Base-by-base conservation (phyloP, 2,113 vertebrate genomes). In the Brachypteracias leptosomus region DNA sequence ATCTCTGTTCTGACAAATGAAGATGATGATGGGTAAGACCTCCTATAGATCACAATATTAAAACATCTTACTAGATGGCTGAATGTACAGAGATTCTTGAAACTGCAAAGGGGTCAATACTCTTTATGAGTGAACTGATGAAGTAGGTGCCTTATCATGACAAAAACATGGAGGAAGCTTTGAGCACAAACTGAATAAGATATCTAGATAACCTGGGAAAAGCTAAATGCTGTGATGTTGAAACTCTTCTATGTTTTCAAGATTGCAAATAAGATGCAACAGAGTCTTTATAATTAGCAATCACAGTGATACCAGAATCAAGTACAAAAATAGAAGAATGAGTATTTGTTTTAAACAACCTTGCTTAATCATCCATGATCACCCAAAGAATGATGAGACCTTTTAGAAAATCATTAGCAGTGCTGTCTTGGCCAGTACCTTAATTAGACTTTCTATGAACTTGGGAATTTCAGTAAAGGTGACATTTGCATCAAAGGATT, bases 331-430 rank as follows among this genome's bases (percentile, higher is more conserved):
- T 46, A 84, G 63, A 90, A 88, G 79, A 93, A 95, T 61, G 16
- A 63, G 85, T 95, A 90, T 93, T 96, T 97, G 73, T 96, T 96
- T 94, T 94, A 95, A 94, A 94, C 83, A 94, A 78, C 52, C 76
- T 94, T 96, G 61, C 70, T 93, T 95, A 96, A 97, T 95, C 90
- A 93, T 92, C 85, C 47, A 22, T 88, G 79, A 90, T 93, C 7
- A 0, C 52, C 90, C 38, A 78, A 81, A 96, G 90, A 96, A 86
- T 89, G 85, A 95, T 95, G 95, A 96, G 95, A 97, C 93, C 79
- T 96, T 96, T 96, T 88, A 95, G 80, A 94, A 97, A 94, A 96
- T 94, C 92, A 95, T 93, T 96, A 96, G 65, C 57, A 61, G n/a
- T 59, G 61, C 26, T 84, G 57, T 47, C 85, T 92, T 84, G 95